Base-by-base conservation (phyloP, 2,113 vertebrate genomes). In the Lepus europaeus region DNA sequence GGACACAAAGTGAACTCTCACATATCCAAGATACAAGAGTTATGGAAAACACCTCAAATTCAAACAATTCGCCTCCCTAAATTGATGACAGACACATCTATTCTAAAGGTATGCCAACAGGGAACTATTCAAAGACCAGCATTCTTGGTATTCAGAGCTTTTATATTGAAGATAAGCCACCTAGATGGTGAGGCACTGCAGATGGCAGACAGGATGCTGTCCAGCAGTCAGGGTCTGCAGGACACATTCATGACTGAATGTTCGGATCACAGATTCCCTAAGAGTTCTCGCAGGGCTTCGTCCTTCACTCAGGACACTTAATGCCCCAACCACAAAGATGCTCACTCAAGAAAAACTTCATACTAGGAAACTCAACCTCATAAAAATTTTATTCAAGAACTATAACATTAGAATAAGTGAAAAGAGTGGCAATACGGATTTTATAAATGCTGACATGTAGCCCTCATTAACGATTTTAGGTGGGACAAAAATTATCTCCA, bases 101-200 rank as follows among this genome's bases (percentile, higher is more conserved):
- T 98, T 96, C 96, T 98, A 87, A 98, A 98, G 98, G 98, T 98
- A 98, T 80, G 88, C 36, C 79, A 93, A 89, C 19, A 49, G 45
- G 13, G 94, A 85, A 0, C 29, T 63, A 2, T 78, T 83, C 76
- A 90, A 83, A 69, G 68, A 63, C 59, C 66, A 91, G 2, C 63
- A 64, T 12, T 87, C 51, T 89, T 86, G 39, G 72, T 82, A 74
- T 79, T 91, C 39, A 87, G 73, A 90, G 79, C 68, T 82, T 91
- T 81, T 82, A 64, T 39, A 64, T 39, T 86, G 56, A 95, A 74
- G 36, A 76, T 76, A 76, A 87, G 9, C 16, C 66, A 29, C 8
- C 80, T 73, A 13, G 25, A 53, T 29, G 74, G 68, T 22, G 92
- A 96, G 36, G 29, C 49, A 27, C 45, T 85, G 31, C 6, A 69